Base-by-base conservation (phyloP, 2,888 invertebrate genomes). In the Spisula subtruncata region DNA sequence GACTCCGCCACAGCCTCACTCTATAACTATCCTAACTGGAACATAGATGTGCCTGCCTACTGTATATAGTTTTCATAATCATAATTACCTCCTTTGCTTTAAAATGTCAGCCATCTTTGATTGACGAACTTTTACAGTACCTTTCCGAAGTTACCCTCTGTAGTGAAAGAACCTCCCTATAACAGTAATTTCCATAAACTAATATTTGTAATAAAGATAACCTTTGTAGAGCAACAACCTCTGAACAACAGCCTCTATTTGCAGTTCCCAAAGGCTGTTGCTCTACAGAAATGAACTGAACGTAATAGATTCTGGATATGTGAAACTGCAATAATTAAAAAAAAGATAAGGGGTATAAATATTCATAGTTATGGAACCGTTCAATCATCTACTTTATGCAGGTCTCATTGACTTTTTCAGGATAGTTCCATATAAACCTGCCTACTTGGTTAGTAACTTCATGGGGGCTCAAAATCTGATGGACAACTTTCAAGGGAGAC, bases 391-490 rank as follows among this genome's bases (percentile, higher is more conserved):
- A 41, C 60, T 25, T n/a, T 16, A 32, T 25, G 1, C 25, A 25
- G 60, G n/a, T 66, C 25, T 66, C n/a, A 66, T 66, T 66, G 25
- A 66, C 25, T 25, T 66, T 16, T 89, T 60, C 89, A 91, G 91
- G 41, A 56, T 91, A 25, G 51, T 91, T 41, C 91, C 91, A 16
- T 54, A 48, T 48, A 81, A 84, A 60, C 48, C 82, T 32, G 86
- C 46, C 4, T 87, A 25, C 32, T 2, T 83, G 2, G 0, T 91
- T 0, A 79, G 66, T 41, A 80, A 71, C 14, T 79, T 60, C 32
- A 41, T 91, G 20, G 91, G 91, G 29, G 91, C 88, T 5, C 83
- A 91, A 10, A 89, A 85, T 51, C 51, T 91, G 75, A 91, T 91
- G 91, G 91, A 91, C 51, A 51, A 66, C 6, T 91, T 91, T 32